Evolutionary conservation across 2,113 vertebrate genomes (phyloP).

Genomic region (Picathartes gymnocephalus): DNA sequence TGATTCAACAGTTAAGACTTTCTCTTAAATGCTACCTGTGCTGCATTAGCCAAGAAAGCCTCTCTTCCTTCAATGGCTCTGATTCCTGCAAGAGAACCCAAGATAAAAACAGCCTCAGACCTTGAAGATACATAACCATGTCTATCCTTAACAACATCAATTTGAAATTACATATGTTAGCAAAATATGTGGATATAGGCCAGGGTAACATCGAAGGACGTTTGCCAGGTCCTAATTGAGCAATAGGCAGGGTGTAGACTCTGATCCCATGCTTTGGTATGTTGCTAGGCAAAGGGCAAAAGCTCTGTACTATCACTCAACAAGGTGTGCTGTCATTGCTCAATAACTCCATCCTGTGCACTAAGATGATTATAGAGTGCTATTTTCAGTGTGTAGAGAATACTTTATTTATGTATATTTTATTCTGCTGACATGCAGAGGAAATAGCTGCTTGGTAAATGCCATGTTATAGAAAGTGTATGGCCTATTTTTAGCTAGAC

Average conservation of each 20-base stretch:
- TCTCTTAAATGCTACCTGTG: neutral
- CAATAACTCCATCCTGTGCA: neutral
- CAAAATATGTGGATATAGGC: slow-evolving; percentile 46
- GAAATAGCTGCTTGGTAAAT: slow-evolving; percentile 24
- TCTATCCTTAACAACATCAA: slow-evolving; percentile 6
- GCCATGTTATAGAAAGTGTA: neutral
- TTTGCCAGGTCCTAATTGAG: slow-evolving; percentile 56
- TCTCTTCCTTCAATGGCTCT: accelerated
- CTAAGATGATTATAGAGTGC: neutral
- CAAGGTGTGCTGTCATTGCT: slow-evolving; percentile 54
- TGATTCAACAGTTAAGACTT: neutral
- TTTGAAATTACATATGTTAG: slow-evolving; percentile 32
- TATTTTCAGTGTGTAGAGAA: slow-evolving; percentile 17
- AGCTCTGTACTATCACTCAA: slow-evolving; percentile 33
- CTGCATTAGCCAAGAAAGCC: neutral
- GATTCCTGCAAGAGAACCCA: neutral
- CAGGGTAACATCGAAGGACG: neutral
- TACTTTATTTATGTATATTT: slow-evolving; percentile 43
- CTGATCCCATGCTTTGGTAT: slow-evolving; percentile 45
- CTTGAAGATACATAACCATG: neutral
- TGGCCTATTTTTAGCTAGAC: slow-evolving; percentile 26
- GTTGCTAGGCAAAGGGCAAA: slow-evolving; percentile 57
- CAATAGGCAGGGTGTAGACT: slow-evolving; percentile 58
- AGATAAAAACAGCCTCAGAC: neutral
- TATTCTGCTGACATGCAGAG: slow-evolving; percentile 16